phyloP scores from a whole-genome alignment of 2,888 invertebrate genomes.

The Maniola hyperantus region DNA sequence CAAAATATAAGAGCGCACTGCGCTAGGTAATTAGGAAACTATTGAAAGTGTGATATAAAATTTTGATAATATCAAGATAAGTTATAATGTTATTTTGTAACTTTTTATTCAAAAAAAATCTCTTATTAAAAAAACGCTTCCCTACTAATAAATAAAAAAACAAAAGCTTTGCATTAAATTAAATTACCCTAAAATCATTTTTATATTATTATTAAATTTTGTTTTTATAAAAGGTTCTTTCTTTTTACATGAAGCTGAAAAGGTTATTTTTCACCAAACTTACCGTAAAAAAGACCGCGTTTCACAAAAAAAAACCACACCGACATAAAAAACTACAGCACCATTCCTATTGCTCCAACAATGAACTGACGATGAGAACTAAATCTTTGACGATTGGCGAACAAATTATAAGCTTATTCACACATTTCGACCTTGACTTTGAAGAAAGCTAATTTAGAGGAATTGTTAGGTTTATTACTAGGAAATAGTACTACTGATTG shows the following conservation, averaged over 20 bases:
- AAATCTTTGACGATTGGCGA: conserved; percentile 25
- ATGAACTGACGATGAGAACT: conserved; percentile 24
- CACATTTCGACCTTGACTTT: conserved; percentile 33
- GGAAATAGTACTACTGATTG: conserved; percentile 29
- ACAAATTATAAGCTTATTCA: conserved; percentile 34
- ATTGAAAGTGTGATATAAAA: too few relatives aligned
- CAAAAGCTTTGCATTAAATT: too few relatives aligned
- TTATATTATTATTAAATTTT: too few relatives aligned
- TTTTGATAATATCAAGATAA: too few relatives aligned
- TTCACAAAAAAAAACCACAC: conserved; percentile 11
- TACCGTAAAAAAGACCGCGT: conserved; percentile 5
- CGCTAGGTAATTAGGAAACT: too few relatives aligned
- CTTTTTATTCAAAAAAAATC: too few relatives aligned
- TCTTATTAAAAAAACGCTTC: too few relatives aligned
- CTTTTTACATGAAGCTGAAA: not conserved
- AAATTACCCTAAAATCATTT: too few relatives aligned
- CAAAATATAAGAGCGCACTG: too few relatives aligned
- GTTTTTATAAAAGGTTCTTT: too few relatives aligned
- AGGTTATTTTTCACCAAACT: not conserved
- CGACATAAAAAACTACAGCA: conserved; percentile 4
- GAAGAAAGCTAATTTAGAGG: conserved; percentile 34
- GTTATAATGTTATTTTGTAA: too few relatives aligned
- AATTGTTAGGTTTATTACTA: conserved; percentile 23
- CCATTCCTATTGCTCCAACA: conserved; percentile 11
- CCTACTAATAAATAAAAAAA: too few relatives aligned